Evolutionary conservation across 2,888 invertebrate species (phyloP).

Genomic region (Sepiola atlantica): DNA sequence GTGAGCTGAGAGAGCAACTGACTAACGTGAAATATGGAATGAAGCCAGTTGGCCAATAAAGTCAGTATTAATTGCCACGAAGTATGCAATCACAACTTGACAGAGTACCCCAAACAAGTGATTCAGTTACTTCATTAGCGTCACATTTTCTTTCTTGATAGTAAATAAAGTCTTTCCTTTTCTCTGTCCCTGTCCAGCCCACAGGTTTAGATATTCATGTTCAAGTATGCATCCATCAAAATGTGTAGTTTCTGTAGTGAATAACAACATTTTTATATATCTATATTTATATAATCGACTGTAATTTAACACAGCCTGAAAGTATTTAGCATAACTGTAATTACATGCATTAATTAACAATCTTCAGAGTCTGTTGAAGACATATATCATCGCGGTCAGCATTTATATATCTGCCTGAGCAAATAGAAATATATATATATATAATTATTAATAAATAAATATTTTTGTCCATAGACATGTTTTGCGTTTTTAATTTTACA

Average conservation of each 20-base stretch:
- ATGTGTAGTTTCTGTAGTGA: background rate
- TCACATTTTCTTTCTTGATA: background rate
- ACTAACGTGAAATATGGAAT: background rate
- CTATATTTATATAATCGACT: background rate
- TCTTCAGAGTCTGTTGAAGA: no score
- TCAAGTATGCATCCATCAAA: background rate
- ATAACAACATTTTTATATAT: background rate
- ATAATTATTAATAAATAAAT: no score
- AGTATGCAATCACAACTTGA: conserved; percentile 1
- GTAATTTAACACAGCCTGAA: no score
- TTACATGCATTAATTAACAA: no score
- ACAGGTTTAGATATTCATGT: background rate
- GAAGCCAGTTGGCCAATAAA: background rate
- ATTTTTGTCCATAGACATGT: no score
- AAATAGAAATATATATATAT: no score
- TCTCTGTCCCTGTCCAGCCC: background rate
- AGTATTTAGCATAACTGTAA: no score
- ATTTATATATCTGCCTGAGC: no score
- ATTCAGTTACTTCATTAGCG: background rate
- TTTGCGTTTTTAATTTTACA: no score
- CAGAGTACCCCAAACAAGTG: background rate
- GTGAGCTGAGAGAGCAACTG: background rate
- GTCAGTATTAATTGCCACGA: background rate
- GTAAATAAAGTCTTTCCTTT: background rate
- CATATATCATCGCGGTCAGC: no score